phyloP scores from a whole-genome alignment of 30 jellyfish, hydroid and myxozoan species.

The Clytia hemisphaerica region DNA sequence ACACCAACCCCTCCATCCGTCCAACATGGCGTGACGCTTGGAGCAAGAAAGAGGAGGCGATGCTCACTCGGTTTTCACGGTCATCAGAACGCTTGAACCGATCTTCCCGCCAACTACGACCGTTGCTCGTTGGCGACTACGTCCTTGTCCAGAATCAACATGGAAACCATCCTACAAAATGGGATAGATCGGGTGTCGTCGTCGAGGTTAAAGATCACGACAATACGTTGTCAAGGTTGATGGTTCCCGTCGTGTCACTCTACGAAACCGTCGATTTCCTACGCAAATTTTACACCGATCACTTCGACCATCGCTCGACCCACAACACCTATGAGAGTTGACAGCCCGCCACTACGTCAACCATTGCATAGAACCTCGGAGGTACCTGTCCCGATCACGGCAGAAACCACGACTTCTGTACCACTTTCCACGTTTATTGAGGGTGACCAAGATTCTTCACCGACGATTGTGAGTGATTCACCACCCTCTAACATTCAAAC shows the following conservation, averaged over 20 bases:
- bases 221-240: background rate
- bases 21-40: background rate
- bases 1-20: too few relatives aligned
- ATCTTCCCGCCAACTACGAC: background rate
- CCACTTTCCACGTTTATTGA: too few relatives aligned
- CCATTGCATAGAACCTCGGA: too few relatives aligned
- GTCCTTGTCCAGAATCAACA: background rate
- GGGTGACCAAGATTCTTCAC: too few relatives aligned
- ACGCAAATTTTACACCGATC: too few relatives aligned
- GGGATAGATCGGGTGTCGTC: background rate
- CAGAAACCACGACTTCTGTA: too few relatives aligned
- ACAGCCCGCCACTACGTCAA: too few relatives aligned
- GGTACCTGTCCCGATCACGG: too few relatives aligned
- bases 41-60: background rate
- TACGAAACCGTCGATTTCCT: background rate
- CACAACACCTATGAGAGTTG: too few relatives aligned
- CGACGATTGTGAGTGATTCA: too few relatives aligned
- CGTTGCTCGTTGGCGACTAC: background rate
- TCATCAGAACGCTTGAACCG: background rate
- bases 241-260: background rate
- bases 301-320: too few relatives aligned
- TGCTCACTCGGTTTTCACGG: background rate
- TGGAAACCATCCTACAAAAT: background rate
- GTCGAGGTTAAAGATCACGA: background rate
- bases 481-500: too few relatives aligned